Base-by-base conservation (phyloP, 2,888 invertebrate species). In the Ophion costatus region DNA sequence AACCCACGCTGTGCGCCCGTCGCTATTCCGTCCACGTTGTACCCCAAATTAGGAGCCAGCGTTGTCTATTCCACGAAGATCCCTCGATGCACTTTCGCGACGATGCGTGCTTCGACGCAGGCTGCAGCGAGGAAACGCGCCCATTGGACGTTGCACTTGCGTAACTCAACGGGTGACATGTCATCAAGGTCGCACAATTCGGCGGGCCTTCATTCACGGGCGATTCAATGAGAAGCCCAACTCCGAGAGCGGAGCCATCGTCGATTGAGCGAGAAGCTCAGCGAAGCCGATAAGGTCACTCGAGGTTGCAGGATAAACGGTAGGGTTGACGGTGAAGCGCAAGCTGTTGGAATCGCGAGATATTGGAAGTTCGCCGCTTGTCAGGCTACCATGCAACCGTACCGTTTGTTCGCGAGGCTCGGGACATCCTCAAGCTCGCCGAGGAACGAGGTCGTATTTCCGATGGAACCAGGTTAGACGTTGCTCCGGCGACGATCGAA, bases 1-100 rank as follows among this genome's bases (percentile, higher is more conserved):
- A 89, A 89, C 89, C 89, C 89, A 87, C 88, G 89, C 83, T 81
- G 78, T 80, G 69, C 56, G 56, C 74, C 88, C 89, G 88, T 90
- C 88, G 89, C 86, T 88, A 90, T 89, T 92, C 91, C 92, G 92
- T 92, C 91, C 91, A 91, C 88, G 81, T 89, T 90, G 86, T 87
- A 84, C 77, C 29, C 61, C 29, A 57, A 20, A 71, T 1, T n/a
- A 56, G 14, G 17, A 51, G 45, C 10, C 10, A 45, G 17, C 14
- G 4, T 17, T 20, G 33, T 20, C 64, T 24, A 66, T 64, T 57
- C 14, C 22, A 38, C 17, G 33, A 76, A 76, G 33, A 66, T 22
- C 38, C 14, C 56, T 33, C 56, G n/a, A 0, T 51, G 5, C 56
- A 66, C 22, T 20, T 29, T 33, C 4, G 76, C 38, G 14, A 66